These are phyloP conservation scores for Hydrocynus forskahlii DNA, from an alignment of 2,797 vertebrate species.

Conservation along the genomic window DNA sequence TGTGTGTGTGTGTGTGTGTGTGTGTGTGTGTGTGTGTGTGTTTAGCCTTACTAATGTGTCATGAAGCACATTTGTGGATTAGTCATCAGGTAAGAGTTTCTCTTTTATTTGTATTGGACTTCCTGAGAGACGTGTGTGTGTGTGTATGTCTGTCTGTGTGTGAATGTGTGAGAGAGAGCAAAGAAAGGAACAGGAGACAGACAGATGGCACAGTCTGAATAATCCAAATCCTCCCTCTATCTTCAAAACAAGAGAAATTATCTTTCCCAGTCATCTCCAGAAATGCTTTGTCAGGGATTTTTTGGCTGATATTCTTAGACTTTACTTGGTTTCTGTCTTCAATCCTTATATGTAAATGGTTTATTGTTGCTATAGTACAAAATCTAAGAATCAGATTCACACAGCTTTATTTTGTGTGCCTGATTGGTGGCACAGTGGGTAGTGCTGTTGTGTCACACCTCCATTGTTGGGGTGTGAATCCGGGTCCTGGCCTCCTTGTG, in stretches of 20 bases:
- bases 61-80: neutral
- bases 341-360: too few relatives aligned
- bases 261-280: neutral
- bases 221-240: neutral
- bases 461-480: too few relatives aligned
- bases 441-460: too few relatives aligned
- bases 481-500: too few relatives aligned
- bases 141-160: neutral
- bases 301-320: neutral
- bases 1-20: neutral
- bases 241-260: neutral
- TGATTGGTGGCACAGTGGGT: too few relatives aligned
- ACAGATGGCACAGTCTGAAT: constrained; percentile 1
- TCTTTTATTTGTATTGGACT: neutral
- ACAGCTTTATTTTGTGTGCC: too few relatives aligned
- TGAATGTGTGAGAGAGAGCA: neutral
- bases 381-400: too few relatives aligned
- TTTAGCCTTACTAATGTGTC: neutral
- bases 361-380: too few relatives aligned
- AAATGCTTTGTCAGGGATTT: neutral
- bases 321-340: neutral
- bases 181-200: neutral
- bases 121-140: neutral
- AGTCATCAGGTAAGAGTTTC: neutral
- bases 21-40: too few relatives aligned